These are phyloP conservation scores for Falco rusticolus DNA, from an alignment of 2,797 vertebrate species.

Conservation along the genomic window DNA sequence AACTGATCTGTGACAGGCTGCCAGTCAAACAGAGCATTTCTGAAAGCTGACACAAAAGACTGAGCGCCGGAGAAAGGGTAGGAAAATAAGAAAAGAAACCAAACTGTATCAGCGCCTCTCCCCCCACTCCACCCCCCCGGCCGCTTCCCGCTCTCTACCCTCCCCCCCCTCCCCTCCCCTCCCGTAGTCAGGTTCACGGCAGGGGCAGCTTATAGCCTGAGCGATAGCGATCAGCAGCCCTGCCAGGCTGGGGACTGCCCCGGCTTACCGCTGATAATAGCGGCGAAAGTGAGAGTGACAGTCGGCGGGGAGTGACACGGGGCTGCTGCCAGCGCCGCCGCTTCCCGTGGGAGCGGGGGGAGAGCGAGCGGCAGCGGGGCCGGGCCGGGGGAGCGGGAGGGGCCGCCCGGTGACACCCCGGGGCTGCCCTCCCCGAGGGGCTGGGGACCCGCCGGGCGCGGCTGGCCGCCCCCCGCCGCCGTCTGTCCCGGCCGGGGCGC, in stretches of 20 bases:
- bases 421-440: not conserved
- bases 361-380: too few species aligned
- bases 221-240: too few species aligned
- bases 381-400: too few species aligned
- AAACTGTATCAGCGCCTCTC: slow-evolving; percentile 80
- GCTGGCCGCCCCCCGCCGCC: not conserved
- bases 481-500: not conserved
- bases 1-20: slow-evolving; percentile 99
- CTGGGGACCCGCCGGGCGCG: not conserved
- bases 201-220: too few species aligned
- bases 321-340: too few species aligned
- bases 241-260: too few species aligned
- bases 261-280: too few species aligned
- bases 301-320: too few species aligned
- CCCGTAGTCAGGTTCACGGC: too few species aligned
- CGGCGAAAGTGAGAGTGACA: too few species aligned
- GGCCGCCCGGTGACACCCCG: not conserved
- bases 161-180: too few species aligned
- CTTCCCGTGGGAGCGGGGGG: too few species aligned
- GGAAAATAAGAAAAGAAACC: slow-evolving; percentile 83
- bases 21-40: slow-evolving; percentile 99
- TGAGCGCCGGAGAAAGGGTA: slow-evolving; percentile 86
- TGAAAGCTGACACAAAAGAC: slow-evolving; percentile 99
- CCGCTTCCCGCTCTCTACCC: not conserved
- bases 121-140: not conserved